Evolutionary conservation across 2,113 vertebrate species (phyloP).

Genomic region (Crotalus tigris): DNA sequence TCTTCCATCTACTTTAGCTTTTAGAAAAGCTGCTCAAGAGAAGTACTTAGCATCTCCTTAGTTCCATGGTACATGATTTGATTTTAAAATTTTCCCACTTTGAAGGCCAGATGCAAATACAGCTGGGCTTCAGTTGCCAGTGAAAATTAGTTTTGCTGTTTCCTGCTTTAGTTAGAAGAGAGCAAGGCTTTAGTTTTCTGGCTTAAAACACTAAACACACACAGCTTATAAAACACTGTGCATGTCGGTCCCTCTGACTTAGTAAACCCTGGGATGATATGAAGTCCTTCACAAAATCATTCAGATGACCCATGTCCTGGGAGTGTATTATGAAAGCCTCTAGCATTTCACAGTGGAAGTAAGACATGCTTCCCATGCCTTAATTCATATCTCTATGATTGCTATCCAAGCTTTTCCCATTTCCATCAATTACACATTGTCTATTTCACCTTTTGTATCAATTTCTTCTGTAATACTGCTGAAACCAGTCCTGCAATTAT

Average conservation of each 20-base stretch:
- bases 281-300: not conserved
- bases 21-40: conserved; percentile 2
- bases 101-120: not conserved
- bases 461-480: not conserved
- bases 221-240: not conserved
- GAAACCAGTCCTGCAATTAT: not conserved
- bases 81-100: not conserved
- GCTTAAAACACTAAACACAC: not conserved
- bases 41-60: not conserved
- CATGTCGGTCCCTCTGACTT: not conserved
- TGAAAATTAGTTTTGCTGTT: not conserved
- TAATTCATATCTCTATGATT: not conserved
- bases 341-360: not conserved
- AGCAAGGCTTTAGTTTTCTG: not conserved
- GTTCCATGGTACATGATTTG: not conserved
- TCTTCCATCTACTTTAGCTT: conserved; percentile 7
- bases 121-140: not conserved
- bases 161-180: not conserved
- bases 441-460: not conserved
- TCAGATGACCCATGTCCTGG: not conserved
- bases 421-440: not conserved
- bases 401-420: not conserved
- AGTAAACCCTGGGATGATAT: not conserved
- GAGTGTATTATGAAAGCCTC: not conserved
- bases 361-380: not conserved